phyloP scores from a whole-genome alignment of 2,888 invertebrate genomes.

The Eulithis prunata region DNA sequence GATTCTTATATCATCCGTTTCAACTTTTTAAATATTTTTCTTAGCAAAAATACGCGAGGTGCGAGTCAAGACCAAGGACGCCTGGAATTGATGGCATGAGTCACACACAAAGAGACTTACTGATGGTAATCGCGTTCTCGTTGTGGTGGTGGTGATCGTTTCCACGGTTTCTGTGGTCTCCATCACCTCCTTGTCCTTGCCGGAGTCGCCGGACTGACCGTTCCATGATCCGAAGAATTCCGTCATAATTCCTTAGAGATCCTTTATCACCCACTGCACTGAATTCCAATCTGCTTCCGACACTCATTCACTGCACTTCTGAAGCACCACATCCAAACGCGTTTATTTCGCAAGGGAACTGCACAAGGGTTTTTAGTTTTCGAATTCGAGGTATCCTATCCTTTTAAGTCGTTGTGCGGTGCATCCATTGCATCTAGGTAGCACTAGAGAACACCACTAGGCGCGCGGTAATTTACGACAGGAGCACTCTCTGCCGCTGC shows the following conservation, averaged over 20 bases:
- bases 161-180: slow-evolving; percentile 71
- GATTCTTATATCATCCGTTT: slow-evolving; percentile 46
- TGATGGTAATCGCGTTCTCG: slow-evolving; percentile 58
- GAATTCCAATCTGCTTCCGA: slow-evolving; percentile 59
- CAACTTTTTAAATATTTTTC: slow-evolving; percentile 29
- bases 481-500: slow-evolving; percentile 56
- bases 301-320: slow-evolving; percentile 73
- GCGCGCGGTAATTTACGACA: slow-evolving; percentile 42
- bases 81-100: slow-evolving; percentile 35
- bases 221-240: slow-evolving; percentile 80
- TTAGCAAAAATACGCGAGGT: slow-evolving; percentile 55
- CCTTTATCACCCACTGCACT: slow-evolving; percentile 65
- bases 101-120: slow-evolving; percentile 57
- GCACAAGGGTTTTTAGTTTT: slow-evolving; percentile 45
- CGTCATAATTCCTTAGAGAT: slow-evolving; percentile 67
- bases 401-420: slow-evolving; percentile 49
- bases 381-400: slow-evolving; percentile 52
- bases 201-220: slow-evolving; percentile 39
- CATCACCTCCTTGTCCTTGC: slow-evolving; percentile 53
- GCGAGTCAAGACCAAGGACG: slow-evolving; percentile 61
- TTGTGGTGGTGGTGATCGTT: slow-evolving; percentile 74
- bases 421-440: slow-evolving; percentile 51
- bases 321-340: slow-evolving; percentile 48
- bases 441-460: slow-evolving; percentile 45
- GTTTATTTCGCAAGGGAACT: slow-evolving; percentile 48